phyloP scores from a whole-genome alignment of 2,113 vertebrate species.

The Speoplatyrhinus poulsoni region DNA sequence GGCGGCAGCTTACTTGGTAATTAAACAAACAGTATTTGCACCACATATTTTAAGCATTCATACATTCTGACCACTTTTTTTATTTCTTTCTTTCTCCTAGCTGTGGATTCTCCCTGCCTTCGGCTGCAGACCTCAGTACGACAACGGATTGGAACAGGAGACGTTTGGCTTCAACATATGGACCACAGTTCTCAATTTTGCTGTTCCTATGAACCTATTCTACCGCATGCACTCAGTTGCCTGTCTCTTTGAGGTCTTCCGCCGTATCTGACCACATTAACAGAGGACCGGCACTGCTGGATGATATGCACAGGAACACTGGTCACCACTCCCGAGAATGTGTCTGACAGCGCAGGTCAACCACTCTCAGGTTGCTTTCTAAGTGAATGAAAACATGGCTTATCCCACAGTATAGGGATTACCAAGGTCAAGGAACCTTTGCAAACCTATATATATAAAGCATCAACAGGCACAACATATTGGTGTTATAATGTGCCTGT shows the following conservation, averaged over 20 bases:
- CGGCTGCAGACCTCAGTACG: slow-evolving; percentile 94
- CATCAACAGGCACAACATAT: too few relatives aligned
- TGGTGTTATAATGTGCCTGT: too few relatives aligned
- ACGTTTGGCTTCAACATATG: slow-evolving; percentile 92
- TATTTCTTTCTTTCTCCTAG: slow-evolving; percentile 58
- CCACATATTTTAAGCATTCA: neutral
- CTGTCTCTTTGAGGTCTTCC: slow-evolving; percentile 93
- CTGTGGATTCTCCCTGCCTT: slow-evolving; percentile 96
- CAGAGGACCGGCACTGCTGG: slow-evolving; percentile 22
- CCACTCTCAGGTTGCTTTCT: slow-evolving; percentile 48
- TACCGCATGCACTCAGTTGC: slow-evolving; percentile 97
- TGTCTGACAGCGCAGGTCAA: slow-evolving; percentile 43
- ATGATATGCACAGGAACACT: slow-evolving; percentile 40
- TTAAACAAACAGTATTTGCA: neutral
- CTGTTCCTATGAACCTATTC: slow-evolving; percentile 94
- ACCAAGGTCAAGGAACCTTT: slow-evolving; percentile 23
- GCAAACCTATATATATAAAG: slow-evolving; percentile 20
- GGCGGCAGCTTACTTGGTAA: too few relatives aligned
- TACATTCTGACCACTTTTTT: neutral
- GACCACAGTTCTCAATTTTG: slow-evolving; percentile 95
- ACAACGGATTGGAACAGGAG: slow-evolving; percentile 91
- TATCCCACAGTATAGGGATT: slow-evolving; percentile 23
- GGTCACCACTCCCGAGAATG: slow-evolving; percentile 27
- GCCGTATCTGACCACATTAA: slow-evolving; percentile 78
- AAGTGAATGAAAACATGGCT: slow-evolving; percentile 33